Base-by-base conservation (phyloP, 1,140 invertebrate genomes). In the Brachionus calyciflorus region DNA sequence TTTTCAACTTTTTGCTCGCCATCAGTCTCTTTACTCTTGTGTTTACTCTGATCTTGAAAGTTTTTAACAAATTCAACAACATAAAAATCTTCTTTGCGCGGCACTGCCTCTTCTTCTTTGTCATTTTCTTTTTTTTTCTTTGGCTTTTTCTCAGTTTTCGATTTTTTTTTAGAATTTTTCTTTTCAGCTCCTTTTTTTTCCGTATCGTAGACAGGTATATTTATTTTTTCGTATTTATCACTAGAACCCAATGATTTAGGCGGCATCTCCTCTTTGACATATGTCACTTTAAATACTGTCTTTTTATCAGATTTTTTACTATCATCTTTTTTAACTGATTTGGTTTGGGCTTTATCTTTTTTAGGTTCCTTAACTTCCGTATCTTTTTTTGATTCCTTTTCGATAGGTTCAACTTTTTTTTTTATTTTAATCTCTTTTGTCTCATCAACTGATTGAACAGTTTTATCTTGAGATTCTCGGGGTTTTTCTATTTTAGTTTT, bases 61-160 rank as follows among this genome's bases (percentile, higher is more conserved):
- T 65, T 65, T 65, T 65, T 65, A 24, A 65, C 60, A 41, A 65
- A 44, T 17, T 65, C 60, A n/a, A 65, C 21, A 3, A 65, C 60
- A 65, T 44, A 65, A 65, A 65, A 44, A 10, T 65, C 60, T 26
- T 65, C 60, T 65, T 33, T 14, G 1, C 1, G 3, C 1, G 30
- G 30, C 33, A 12, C 26, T 14, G 3, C 4, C 10, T 55, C 26
- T 26, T 55, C 3, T 19, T 14, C 9, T 60, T 60, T 17, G 17
- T 3, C 12, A 3, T 26, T 30, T 60, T 60, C 55, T 30, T 33
- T 65, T 14, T 9, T 17, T 21, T 40, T 44, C 21, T 12, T 40
- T 14, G 21, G n/a, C 7, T 5, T 12, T 37, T 63, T 63, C 40
- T 63, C 40, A 0, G n/a, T n/a, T 41, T 12, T 40, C 19, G 21